Evolutionary conservation across 2,113 vertebrate genomes (phyloP).

Genomic region (Isichthys henryi): DNA sequence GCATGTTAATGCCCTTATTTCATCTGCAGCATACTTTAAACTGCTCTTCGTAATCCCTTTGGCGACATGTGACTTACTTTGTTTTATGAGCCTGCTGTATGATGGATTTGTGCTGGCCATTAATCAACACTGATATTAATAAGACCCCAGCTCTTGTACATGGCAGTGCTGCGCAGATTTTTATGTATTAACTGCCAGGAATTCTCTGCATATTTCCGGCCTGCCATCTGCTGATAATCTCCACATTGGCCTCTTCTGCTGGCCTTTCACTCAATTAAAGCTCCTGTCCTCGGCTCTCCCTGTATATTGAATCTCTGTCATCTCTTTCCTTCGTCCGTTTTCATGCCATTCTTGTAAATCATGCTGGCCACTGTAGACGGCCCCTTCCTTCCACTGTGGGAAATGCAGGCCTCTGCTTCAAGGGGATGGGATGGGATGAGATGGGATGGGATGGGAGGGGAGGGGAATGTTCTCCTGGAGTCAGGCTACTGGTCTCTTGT

Average conservation of each 20-base stretch:
- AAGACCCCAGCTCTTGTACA: constrained; percentile 16
- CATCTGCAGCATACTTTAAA: constrained; percentile 7
- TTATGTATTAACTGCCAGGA: constrained; percentile 33
- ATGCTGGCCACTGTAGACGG: not conserved
- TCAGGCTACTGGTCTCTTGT: constrained; percentile 41
- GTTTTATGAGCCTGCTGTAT: constrained; percentile 25
- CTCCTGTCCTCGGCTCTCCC: not conserved
- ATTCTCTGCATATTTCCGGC: constrained; percentile 21
- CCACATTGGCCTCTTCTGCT: not conserved
- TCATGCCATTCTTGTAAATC: constrained; percentile 9
- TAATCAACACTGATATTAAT: constrained; percentile 41
- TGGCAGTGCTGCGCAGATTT: constrained; percentile 23
- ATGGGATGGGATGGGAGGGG: not conserved
- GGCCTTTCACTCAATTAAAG: constrained; percentile 20
- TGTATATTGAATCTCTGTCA: constrained; percentile 17
- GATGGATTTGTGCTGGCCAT: constrained; percentile 35
- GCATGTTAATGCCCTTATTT: constrained; percentile 25
- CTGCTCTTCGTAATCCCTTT: not conserved
- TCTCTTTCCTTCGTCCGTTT: not conserved
- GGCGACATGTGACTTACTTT: not conserved
- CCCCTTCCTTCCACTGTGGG: not conserved
- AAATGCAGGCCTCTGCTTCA: not conserved
- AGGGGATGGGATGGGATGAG: not conserved
- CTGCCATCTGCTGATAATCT: constrained; percentile 9
- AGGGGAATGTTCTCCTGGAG: not conserved